Base-by-base conservation (phyloP, 2,888 invertebrate species). In the Parnassius glacialis region DNA sequence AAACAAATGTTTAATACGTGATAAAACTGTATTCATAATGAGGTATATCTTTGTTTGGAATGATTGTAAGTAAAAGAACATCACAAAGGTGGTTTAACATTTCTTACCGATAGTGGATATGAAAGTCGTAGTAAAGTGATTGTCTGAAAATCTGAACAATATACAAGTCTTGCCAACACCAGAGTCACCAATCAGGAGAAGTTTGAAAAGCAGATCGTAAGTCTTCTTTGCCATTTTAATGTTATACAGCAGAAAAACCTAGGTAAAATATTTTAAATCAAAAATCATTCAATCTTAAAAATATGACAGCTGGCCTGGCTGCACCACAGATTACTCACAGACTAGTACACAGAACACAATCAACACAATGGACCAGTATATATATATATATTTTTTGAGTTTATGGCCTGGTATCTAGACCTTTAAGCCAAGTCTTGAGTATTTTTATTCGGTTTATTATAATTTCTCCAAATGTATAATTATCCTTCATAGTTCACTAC, bases 81-180 rank as follows among this genome's bases (percentile, higher is more conserved):
- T 77, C 75, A 79, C 67, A 80, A 78, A 81, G 80, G 80, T 79
- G 76, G 74, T 74, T 71, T 81, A 93, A 25, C 66, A 59, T 50
- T 67, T 65, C 73, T 59, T 94, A 97, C 97, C 98, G 93, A 98
- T 98, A 72, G 97, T 98, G 69, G 97, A 98, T 89, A 98, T 98
- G 92, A 98, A 98, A 71, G 97, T 97, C 63, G 97, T 96, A 73
- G 97, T 97, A 85, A 97, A 98, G 74, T 97, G 97, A 92, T 98
- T 97, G 87, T 98, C 98, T 70, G 97, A 97, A 91, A 98, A 98
- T 84, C 98, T 94, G 87, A 97, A 98, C 74, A 98, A 92, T 87
- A 98, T 97, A 87, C 97, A 97, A 60, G 98, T 98, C 90, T 98
- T 98, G 74, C 98, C 98, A 71, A 98, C 98, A 72, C 97, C 97